Evolutionary conservation across 2,113 vertebrate species (phyloP).

Genomic region (Elachura formosa): DNA sequence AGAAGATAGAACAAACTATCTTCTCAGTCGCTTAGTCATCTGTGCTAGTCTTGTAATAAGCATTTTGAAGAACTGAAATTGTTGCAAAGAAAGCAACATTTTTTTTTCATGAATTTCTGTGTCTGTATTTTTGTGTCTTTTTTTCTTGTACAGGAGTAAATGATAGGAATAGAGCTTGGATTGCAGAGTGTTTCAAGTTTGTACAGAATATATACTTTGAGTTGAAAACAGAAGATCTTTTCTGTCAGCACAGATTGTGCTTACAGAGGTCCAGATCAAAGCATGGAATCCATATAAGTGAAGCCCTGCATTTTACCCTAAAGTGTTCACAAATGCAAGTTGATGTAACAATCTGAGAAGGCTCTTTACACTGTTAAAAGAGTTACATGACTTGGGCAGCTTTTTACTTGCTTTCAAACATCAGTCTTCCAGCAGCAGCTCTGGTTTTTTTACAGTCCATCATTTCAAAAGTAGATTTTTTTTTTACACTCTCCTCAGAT

Average conservation of each 20-base stretch:
- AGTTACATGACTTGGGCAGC: not conserved
- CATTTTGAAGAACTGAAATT: not conserved
- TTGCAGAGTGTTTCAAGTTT: not conserved
- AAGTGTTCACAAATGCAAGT: not conserved
- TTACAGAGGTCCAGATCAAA: not conserved
- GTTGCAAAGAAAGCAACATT: not conserved
- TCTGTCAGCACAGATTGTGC: not conserved
- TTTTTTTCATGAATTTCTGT: not conserved
- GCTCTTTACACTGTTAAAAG: not conserved
- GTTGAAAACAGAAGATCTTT: not conserved
- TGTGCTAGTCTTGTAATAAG: not conserved
- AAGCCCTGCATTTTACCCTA: not conserved
- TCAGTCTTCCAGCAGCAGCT: not conserved
- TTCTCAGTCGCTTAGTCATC: not conserved
- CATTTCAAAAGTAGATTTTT: not conserved
- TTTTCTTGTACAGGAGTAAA: not conserved
- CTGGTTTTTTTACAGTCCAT: not conserved
- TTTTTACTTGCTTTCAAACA: not conserved
- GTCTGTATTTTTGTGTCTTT: not conserved
- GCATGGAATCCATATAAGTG: not conserved
- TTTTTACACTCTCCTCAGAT: accelerated
- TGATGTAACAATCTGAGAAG: accelerated
- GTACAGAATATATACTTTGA: not conserved
- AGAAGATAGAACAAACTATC: not conserved
- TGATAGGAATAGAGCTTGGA: not conserved